These are phyloP conservation scores for Todiramphus chloris DNA, from an alignment of 2,113 vertebrate species.

Conservation along the genomic window DNA sequence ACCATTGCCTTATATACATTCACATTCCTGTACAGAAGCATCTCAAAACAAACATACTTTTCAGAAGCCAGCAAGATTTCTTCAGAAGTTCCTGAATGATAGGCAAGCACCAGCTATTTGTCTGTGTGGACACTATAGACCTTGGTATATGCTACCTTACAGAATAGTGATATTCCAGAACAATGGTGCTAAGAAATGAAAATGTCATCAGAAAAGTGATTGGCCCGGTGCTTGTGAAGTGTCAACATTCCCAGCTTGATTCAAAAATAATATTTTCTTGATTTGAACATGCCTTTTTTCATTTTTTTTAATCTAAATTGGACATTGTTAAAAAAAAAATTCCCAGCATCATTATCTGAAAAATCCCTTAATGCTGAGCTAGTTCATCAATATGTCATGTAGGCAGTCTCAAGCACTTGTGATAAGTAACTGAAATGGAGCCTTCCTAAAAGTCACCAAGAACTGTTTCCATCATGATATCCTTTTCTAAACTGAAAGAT, in stretches of 20 bases:
- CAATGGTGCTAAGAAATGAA: background rate
- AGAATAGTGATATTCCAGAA: background rate
- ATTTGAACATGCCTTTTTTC: background rate
- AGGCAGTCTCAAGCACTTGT: background rate
- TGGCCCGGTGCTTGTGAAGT: background rate
- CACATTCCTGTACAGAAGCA: background rate
- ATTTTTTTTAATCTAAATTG: background rate
- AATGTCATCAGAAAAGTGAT: background rate
- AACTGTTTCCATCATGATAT: background rate
- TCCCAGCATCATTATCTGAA: background rate
- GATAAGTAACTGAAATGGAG: background rate
- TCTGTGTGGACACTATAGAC: background rate
- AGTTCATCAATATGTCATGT: background rate
- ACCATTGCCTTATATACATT: background rate
- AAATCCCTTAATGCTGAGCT: background rate
- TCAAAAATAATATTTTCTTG: background rate
- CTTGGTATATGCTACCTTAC: fast-evolving
- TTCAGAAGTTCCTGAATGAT: background rate
- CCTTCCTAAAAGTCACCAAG: background rate
- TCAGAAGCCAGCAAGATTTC: background rate
- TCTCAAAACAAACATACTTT: background rate
- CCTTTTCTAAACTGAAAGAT: background rate
- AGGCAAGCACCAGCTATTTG: background rate
- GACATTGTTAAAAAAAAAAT: background rate
- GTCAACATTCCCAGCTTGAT: background rate